Evolutionary conservation across 2,888 invertebrate species (phyloP).

Genomic region (Cheilosia urbana): DNA sequence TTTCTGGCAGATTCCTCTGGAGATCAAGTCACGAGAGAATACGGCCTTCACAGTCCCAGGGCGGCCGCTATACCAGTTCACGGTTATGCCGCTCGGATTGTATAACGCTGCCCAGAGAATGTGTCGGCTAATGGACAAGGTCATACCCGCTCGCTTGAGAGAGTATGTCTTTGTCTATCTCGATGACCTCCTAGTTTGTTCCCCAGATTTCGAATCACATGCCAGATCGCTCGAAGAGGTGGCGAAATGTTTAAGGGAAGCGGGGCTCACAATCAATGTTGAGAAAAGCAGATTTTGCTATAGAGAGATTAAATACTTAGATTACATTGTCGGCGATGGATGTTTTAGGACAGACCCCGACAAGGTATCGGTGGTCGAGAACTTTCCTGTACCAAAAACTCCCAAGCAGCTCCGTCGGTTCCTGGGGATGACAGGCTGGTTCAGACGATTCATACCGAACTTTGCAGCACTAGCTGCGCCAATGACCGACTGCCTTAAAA

Average conservation of each 20-base stretch:
- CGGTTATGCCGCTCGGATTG: too few species aligned
- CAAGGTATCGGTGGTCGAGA: not conserved
- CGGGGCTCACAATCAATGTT: not conserved
- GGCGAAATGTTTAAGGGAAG: too few species aligned
- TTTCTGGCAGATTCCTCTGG: constrained; percentile 28
- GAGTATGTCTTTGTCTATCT: too few species aligned
- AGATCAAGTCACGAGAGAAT: not conserved
- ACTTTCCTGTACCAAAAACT: not conserved
- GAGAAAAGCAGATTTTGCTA: not conserved
- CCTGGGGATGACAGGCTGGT: too few species aligned
- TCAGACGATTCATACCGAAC: too few species aligned
- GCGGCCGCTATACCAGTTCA: not conserved
- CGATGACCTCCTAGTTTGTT: constrained; percentile 1
- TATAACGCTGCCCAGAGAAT: too few species aligned
- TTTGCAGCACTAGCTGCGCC: too few species aligned
- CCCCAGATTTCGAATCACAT: too few species aligned
- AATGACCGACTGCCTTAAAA: not conserved
- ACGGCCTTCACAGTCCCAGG: constrained; percentile 20
- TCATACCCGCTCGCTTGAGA: too few species aligned
- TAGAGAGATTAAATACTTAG: not conserved
- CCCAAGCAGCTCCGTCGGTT: constrained; percentile 1
- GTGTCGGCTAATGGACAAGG: too few species aligned
- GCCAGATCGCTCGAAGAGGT: too few species aligned
- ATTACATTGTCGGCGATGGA: not conserved
- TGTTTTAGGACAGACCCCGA: not conserved